Evolutionary conservation across 2,888 invertebrate genomes (phyloP), one percentile per base, ranked within the genome.

Genomic region (Hirtodrosophila alboralis): DNA sequence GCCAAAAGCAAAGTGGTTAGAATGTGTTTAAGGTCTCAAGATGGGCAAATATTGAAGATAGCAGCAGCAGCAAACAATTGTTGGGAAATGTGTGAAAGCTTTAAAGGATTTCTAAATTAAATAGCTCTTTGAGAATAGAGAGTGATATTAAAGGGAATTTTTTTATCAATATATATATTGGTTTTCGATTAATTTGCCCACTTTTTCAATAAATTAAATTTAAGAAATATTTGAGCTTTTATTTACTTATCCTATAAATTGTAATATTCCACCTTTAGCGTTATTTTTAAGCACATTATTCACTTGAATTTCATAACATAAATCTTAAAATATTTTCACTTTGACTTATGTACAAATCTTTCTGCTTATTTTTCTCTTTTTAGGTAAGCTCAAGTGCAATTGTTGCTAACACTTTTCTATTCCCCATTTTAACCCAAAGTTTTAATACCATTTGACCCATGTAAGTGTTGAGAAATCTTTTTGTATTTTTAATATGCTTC

Each of bases 401-500:
- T 13, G 10, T 58, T 59, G 13, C 16, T 23, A 34, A 40, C 18
- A 26, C 21, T 41, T 12, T 16, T n/a, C 18, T 13, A 6, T 18
- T 12, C 16, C 30, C 26, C 18, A n/a, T 18, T 18, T 16, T 7
- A 16, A 30, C 18, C n/a, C 49, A n/a, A n/a, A n/a, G n/a, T 8
- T 9, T 10, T 5, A 31, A 33, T 10, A 10, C 33, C 44, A 28
- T 54, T 49, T 62, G 41, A 40, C 57, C 34, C 47, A 37, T 26
- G 70, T 69, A 61, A 69, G 75, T 68, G 66, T 26, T 13, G 28
- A 45, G 66, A 54, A 59, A 68, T 80, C 5, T 5, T 23, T 23
- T 21, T 21, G 5, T 21, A 21, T 80, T 76, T 84, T 84, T 41
- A 62, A 62, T 71, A 73, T 62, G 67, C 57, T 59, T 54, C 23